Percentiles rank a stretch among this genome's conserved stretches.
phyloP scores from a whole-genome alignment of 1,140 invertebrate species.

The Meloidogyne exigua region DNA sequence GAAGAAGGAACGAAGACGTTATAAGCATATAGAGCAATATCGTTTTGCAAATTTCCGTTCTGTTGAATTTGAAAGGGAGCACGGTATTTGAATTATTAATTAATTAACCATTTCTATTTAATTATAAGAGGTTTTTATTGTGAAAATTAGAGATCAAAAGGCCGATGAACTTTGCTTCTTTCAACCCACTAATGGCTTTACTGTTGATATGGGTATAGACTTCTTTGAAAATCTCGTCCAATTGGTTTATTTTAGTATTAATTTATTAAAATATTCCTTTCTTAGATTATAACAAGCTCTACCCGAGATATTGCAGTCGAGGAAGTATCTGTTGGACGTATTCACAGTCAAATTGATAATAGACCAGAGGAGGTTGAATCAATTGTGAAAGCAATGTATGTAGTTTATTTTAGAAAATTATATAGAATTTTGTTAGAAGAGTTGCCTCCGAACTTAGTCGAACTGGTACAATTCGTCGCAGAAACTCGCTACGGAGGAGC shows the following conservation, averaged over 20 bases:
- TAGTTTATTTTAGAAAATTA: background rate
- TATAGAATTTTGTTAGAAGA: conserved; percentile 1
- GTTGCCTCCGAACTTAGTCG: conserved; percentile 13
- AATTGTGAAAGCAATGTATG: conserved; percentile 23
- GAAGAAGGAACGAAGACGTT: conserved; percentile 31
- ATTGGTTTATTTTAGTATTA: background rate
- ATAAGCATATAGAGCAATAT: conserved; percentile 35
- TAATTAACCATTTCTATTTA: background rate
- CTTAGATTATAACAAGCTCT: conserved; percentile 18
- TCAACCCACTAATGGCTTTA: conserved; percentile 34
- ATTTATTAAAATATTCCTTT: background rate
- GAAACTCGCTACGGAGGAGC: conserved; percentile 14
- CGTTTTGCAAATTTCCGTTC: conserved; percentile 32
- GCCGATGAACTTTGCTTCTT: conserved; percentile 40
- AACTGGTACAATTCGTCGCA: conserved; percentile 17
- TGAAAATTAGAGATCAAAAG: conserved; percentile 39
- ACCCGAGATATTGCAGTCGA: conserved; percentile 22
- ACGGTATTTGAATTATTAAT: conserved; percentile 11
- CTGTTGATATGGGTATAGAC: conserved; percentile 31
- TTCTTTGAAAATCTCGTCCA: conserved; percentile 33
- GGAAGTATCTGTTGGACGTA: conserved; percentile 7
- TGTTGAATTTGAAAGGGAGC: conserved; percentile 20
- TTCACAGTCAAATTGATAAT: conserved; percentile 17
- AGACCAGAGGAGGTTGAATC: conserved; percentile 21
- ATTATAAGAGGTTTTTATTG: conserved; percentile 31